These are phyloP conservation scores for Cacoxenus indagator DNA, from an alignment of 2,888 invertebrate species.

Conservation along the genomic window DNA sequence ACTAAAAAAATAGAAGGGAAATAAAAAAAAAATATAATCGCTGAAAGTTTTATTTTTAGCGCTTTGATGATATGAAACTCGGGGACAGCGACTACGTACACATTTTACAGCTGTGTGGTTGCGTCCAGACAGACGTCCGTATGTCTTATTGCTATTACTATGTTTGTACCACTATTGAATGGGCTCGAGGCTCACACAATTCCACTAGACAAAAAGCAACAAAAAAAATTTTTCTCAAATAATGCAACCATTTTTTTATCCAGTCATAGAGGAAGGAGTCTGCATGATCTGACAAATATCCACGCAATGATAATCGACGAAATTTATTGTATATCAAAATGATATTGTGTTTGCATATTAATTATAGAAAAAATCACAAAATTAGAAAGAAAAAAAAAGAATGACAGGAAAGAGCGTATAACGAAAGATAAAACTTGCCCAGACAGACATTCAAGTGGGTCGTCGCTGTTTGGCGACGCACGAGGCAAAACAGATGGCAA, in stretches of 20 bases:
- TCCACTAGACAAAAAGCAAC: neutral
- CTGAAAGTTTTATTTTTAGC: constrained; percentile 50
- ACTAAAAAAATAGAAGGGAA: neutral
- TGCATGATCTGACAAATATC: too few species aligned
- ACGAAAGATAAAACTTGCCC: constrained; percentile 40
- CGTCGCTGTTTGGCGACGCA: neutral
- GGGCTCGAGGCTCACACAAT: constrained; percentile 21
- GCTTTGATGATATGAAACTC: constrained; percentile 52
- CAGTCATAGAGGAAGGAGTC: too few species aligned
- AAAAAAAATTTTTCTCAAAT: constrained; percentile 39
- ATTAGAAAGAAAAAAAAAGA: neutral
- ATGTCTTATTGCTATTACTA: neutral
- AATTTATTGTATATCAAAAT: constrained; percentile 40
- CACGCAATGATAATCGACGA: too few species aligned
- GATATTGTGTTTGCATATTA: constrained; percentile 52
- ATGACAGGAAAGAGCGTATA: neutral
- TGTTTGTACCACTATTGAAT: constrained; percentile 10
- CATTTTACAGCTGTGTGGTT: neutral
- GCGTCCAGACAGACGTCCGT: neutral
- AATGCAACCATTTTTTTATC: constrained; percentile 52
- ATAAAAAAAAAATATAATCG: neutral
- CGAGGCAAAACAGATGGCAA: neutral
- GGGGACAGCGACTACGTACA: neutral
- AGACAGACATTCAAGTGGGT: constrained; percentile 37
- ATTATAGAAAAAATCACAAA: constrained; percentile 56